Conservation (phyloP, 2,888 invertebrate genomes). For the Lycia hirtaria region DNA sequence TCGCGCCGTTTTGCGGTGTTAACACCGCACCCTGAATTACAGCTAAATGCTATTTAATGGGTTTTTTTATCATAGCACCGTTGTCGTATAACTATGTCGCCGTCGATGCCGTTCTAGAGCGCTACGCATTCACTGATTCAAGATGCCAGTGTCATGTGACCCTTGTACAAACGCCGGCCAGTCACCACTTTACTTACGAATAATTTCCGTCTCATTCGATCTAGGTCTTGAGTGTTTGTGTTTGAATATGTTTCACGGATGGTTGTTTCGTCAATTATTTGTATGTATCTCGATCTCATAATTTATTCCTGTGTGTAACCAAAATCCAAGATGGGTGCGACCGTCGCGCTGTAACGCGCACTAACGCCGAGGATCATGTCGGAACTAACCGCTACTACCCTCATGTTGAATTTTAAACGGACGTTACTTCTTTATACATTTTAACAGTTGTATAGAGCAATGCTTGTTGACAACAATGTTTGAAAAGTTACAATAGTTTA, state of each 20-base stretch:
- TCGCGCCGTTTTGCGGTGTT: no score
- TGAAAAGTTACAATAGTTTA: background rate
- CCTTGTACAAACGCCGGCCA: no score
- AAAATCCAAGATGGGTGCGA: background rate
- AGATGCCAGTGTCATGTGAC: no score
- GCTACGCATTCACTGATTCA: no score
- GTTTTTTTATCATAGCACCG: no score
- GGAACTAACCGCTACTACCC: slow-evolving; percentile 22
- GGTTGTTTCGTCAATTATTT: background rate
- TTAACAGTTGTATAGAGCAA: background rate
- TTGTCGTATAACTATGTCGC: no score
- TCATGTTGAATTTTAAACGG: slow-evolving; percentile 13
- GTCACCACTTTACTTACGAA: no score
- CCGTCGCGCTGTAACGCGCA: background rate
- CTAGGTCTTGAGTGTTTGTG: background rate
- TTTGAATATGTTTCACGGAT: background rate
- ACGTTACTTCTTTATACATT: slow-evolving; percentile 17
- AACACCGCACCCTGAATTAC: no score
- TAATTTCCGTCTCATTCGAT: no score
- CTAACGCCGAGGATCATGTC: slow-evolving; percentile 28
- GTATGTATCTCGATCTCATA: slow-evolving; percentile 17
- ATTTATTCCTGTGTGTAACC: slow-evolving; percentile 1
- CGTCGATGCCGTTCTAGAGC: no score
- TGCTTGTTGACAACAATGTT: slow-evolving; percentile 10
- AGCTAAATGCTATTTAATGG: no score